Evolutionary conservation across 2,888 invertebrate genomes (phyloP), one percentile per base, ranked within the genome.

Genomic region (Orthosia gracilis): DNA sequence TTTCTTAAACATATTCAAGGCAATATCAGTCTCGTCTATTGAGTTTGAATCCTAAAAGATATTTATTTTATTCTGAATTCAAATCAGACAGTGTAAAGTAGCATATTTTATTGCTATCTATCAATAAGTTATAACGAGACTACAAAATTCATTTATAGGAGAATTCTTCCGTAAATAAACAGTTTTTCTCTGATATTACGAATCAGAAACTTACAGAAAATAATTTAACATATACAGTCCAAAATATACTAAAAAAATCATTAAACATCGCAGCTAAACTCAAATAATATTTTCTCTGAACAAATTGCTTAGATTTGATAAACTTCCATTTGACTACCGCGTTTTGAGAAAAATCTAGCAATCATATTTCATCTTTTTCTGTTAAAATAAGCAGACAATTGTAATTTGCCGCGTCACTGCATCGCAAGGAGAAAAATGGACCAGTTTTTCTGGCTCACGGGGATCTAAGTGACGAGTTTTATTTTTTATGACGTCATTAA

Each of bases 401-500:
- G 92, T 93, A 94, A 94, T 95, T 95, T 95, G 90, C 92, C 92
- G 92, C 93, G 86, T 91, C 91, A 92, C 88, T 92, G 92, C 91
- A 86, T 88, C 69, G 86, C 88, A 86, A 89, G 85, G 83, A 92
- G 91, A 92, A 92, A 93, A 87, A 81, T 81, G 80, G 64, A 88
- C 88, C 89, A 89, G 90, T 93, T 92, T 92, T 93, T 93, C 91
- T 91, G 89, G 89, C 85, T 87, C 86, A 87, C 73, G 88, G 89
- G 90, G 91, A 88, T 90, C 89, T 93, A 89, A 90, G 88, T 91
- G 91, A 88, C 88, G 90, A 91, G 93, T 94, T 95, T 95, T 94
- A 94, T 93, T 94, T 95, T 95, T 95, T 94, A 94, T 93, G 95
- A 94, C 92, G 91, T 95, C 94, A 95, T 95, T 95, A 96, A 93